Base-by-base conservation (phyloP, 2,888 invertebrate species). In the Falcaria lacertinaria region DNA sequence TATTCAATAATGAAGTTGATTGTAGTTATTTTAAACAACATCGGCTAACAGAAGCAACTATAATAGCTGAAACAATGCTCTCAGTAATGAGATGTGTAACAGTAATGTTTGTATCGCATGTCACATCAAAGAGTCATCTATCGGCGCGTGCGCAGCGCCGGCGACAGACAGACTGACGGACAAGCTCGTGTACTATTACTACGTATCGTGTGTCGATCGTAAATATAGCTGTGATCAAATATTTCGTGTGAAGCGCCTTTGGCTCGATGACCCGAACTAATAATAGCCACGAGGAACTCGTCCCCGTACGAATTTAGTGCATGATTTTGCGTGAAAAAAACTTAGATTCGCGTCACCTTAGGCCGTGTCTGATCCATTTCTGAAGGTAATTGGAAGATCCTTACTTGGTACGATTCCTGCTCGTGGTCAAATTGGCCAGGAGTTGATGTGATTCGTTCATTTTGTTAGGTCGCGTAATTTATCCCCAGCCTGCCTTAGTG, bases 141-240 rank as follows among this genome's bases (percentile, higher is more conserved):
- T 28, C 28, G 28, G 11, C 28, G 28, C 28, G 28, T 28, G 28
- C 28, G 28, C 28, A 28, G 0, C 19, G 19, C 28, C 11, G 28
- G 37, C 37, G 37, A 37, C 37, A 37, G 14, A 37, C 37, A 22
- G 14, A 15, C 37, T 37, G 37, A 22, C 25, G 8, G 37, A 36
- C 19, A 14, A 7, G 14, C 4, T 25, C 37, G 15, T 25, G 22
- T 15, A 37, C 14, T 22, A 22, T 11, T 6, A 19, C 14, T 36
- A 15, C 15, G 25, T 4, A 36, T 22, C 22, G 36, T 14, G 25
- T 25, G 28, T 28, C 28, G 28, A 28, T 11, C 28, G 28, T 5
- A 28, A 28, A 11, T 28, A 28, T 28, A 28, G 28, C 28, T 7
- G 28, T 28, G 28, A 28, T 28, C 28, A 28, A n/a, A 28, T 28